Evolutionary conservation across 2,888 invertebrate species (phyloP).

Genomic region (Gastrophysa polygoni): DNA sequence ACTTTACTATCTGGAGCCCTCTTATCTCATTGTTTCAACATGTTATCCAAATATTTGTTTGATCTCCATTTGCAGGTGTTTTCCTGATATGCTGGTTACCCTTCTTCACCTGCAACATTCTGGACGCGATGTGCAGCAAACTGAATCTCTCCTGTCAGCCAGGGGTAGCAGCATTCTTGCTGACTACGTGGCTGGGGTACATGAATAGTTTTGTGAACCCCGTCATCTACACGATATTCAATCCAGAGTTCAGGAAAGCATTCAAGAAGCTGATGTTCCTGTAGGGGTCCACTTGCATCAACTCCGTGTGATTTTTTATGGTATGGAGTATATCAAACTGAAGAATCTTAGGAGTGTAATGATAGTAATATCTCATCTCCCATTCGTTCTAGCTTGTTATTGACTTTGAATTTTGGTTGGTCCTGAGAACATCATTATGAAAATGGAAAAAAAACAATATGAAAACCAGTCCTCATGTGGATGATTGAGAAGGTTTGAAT

Average conservation of each 20-base stretch:
- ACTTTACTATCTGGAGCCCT: too few species aligned
- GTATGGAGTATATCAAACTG: not conserved
- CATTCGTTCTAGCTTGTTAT: too few species aligned
- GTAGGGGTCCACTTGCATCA: conserved; percentile 53
- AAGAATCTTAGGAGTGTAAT: not conserved
- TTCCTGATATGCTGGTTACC: conserved; percentile 99
- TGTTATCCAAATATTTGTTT: conserved; percentile 32
- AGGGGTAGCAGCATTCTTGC: conserved; percentile 86
- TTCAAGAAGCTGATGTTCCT: conserved; percentile 91
- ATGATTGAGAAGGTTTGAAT: too few species aligned
- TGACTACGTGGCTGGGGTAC: conserved; percentile 98
- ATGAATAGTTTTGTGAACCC: conserved; percentile 95
- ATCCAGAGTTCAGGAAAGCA: conserved; percentile 97
- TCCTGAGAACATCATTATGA: too few species aligned
- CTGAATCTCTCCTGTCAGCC: conserved; percentile 78
- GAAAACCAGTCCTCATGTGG: too few species aligned
- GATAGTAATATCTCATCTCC: too few species aligned
- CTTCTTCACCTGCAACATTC: conserved; percentile 97
- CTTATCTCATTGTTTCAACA: not conserved
- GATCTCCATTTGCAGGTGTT: conserved; percentile 90
- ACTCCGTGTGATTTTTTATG: not conserved
- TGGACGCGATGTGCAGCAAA: conserved; percentile 95
- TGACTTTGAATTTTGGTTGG: too few species aligned
- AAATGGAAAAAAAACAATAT: too few species aligned
- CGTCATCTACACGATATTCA: conserved; percentile 93